These are phyloP conservation scores for Tokudaia muenninki DNA, from an alignment of 2,797 vertebrate species.

Conservation along the genomic window DNA sequence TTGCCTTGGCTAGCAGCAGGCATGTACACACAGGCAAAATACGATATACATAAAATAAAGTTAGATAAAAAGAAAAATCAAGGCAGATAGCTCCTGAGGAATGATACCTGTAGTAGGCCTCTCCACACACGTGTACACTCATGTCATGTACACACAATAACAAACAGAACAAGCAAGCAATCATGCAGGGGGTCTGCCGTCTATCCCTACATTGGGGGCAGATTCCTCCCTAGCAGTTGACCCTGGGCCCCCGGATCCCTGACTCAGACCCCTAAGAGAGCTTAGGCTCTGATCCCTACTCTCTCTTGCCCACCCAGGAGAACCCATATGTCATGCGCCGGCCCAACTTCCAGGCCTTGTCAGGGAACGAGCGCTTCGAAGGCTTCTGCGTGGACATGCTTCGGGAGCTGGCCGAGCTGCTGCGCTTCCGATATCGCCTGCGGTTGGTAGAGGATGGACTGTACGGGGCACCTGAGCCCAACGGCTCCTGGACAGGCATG, in stretches of 20 bases:
- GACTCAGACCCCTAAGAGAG: neutral
- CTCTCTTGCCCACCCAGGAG: conserved; percentile 88
- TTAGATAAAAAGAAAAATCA: neutral
- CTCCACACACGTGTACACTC: neutral
- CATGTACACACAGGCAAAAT: neutral
- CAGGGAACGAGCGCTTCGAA: conserved; percentile 93
- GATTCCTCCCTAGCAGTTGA: neutral
- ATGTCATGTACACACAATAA: neutral
- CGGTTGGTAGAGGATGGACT: conserved; percentile 94
- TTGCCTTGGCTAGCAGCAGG: neutral
- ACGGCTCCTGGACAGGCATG: conserved; percentile 97
- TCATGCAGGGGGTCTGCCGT: neutral
- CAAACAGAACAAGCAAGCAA: neutral
- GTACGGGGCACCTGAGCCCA: conserved; percentile 94
- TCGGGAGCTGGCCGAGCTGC: conserved; percentile 91
- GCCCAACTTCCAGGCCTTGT: conserved; percentile 91
- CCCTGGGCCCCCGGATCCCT: neutral
- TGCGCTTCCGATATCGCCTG: conserved; percentile 94
- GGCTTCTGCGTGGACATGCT: conserved; percentile 98
- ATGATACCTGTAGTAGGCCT: neutral
- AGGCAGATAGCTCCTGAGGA: neutral
- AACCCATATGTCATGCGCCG: conserved; percentile 95
- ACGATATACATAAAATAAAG: too few species aligned
- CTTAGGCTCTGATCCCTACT: neutral
- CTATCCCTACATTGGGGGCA: neutral